Evolutionary conservation across 1,140 invertebrate species (phyloP), one percentile per base, ranked within the genome.

Genomic region (Drosophila navojoa): DNA sequence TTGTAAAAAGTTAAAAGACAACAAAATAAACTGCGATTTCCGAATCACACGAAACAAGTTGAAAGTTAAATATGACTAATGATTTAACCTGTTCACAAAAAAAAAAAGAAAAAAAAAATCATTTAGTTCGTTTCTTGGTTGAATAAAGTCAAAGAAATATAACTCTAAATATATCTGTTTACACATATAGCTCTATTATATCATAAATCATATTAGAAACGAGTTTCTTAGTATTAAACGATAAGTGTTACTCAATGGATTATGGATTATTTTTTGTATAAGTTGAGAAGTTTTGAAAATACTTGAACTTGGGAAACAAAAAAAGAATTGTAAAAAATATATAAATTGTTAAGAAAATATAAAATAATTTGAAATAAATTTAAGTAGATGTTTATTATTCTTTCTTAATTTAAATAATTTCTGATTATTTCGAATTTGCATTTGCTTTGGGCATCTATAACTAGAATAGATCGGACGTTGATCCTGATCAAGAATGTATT

Each of bases 41-140:
- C 52, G 71, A 85, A 75, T 66, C 57, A 60, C 73, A 75, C 53
- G 61, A 52, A 74, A 57, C 58, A 76, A 79, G 82, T 66, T 78
- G 63, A 81, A 87, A 78, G 71, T 79, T 80, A 79, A 81, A 87
- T 44, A 86, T 86, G 81, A 86, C 81, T 87, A 78, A 86, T 86
- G 75, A 78, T 78, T 81, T 63, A 78, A 81, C 81, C 68, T 87
- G 71, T 47, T 71, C 82, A 61, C 77, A 76, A 78, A 86, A 38
- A 38, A 6, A 9, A 32, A 76, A 78, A 86, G 11, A 38, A 6
- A 9, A 32, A 6, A 11, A 11, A 38, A 38, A 11, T 11, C 35
- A 38, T 81, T 73, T 64, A 67, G 53, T 62, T 58, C 69, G 71
- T 16, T 52, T 38, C 32, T 25, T 55, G 40, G 22, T 13, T 44